Conservation (phyloP, 2,888 invertebrate species). For the Lycaena phlaeas region DNA sequence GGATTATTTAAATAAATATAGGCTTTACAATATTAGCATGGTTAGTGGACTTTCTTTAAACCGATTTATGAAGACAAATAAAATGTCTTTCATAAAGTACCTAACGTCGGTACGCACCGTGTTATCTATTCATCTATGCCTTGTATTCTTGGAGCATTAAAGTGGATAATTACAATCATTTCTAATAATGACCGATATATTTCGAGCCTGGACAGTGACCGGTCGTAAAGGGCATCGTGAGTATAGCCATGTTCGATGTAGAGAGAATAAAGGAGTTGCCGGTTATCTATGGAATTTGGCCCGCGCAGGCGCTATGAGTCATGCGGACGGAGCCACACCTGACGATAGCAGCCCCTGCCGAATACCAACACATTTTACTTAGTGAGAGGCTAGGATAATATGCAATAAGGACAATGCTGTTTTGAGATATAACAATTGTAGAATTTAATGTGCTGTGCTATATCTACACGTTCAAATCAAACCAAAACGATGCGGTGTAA, state of each 20-base stretch:
- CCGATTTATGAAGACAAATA: too few relatives aligned
- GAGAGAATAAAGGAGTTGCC: slow-evolving; percentile 49
- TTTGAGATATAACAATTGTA: too few relatives aligned
- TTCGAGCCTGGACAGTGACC: slow-evolving; percentile 25
- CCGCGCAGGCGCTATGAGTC: slow-evolving; percentile 48
- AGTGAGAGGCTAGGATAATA: slow-evolving; percentile 11
- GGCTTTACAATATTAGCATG: too few relatives aligned
- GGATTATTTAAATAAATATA: too few relatives aligned
- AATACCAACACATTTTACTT: slow-evolving; percentile 41
- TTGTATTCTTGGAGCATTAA: slow-evolving; percentile 17
- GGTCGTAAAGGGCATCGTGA: slow-evolving; percentile 52
- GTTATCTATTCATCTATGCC: slow-evolving; percentile 16
- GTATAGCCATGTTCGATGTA: slow-evolving; percentile 43
- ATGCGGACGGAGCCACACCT: slow-evolving; percentile 57
- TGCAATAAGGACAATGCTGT: too few relatives aligned
- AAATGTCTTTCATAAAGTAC: slow-evolving; percentile 2
- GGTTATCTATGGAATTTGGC: slow-evolving; percentile 63
- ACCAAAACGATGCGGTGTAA: too few relatives aligned
- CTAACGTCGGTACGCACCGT: slow-evolving; percentile 10
- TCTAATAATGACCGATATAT: slow-evolving; percentile 26
- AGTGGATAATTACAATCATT: slow-evolving; percentile 23
- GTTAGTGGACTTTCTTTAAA: too few relatives aligned
- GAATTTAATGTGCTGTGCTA: too few relatives aligned
- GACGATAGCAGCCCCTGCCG: slow-evolving; percentile 51
- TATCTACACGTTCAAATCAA: too few relatives aligned